phyloP scores from a whole-genome alignment of 2,113 vertebrate species.

The Coptodon rendalli region DNA sequence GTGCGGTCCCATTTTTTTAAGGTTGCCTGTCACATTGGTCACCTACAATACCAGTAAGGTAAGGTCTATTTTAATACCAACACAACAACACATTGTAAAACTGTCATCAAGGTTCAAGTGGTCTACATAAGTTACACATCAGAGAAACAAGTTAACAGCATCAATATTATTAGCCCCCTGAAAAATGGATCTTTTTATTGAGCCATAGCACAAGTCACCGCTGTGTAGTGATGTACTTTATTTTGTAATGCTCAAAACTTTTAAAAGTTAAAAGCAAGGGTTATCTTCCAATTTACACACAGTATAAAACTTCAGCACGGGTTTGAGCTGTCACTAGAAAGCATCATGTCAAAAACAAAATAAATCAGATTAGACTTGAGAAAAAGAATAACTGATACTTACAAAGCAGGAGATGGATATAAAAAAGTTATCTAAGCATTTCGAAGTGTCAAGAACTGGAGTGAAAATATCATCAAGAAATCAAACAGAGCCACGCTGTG shows the following conservation, averaged over 20 bases:
- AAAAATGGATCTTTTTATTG: background rate
- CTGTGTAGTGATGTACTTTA: background rate
- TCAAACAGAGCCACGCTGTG: background rate
- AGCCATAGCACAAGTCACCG: background rate
- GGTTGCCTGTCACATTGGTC: background rate
- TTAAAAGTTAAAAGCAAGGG: background rate
- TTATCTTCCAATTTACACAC: background rate
- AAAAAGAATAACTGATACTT: background rate
- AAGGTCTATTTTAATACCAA: background rate
- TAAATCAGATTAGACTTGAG: background rate
- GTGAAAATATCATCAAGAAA: background rate
- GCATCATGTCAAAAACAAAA: background rate
- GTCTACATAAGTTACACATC: background rate
- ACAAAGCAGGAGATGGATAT: background rate
- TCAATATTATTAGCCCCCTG: background rate
- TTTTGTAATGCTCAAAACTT: background rate
- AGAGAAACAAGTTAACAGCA: background rate
- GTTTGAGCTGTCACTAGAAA: background rate
- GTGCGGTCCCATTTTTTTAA: background rate
- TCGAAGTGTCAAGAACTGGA: background rate
- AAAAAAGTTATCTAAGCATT: background rate
- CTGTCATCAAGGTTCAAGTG: background rate
- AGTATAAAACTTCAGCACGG: background rate
- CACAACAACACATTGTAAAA: background rate
- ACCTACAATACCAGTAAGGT: background rate